Evolutionary conservation across 2,113 vertebrate species (phyloP).

Genomic region (Clarias batrachus): DNA sequence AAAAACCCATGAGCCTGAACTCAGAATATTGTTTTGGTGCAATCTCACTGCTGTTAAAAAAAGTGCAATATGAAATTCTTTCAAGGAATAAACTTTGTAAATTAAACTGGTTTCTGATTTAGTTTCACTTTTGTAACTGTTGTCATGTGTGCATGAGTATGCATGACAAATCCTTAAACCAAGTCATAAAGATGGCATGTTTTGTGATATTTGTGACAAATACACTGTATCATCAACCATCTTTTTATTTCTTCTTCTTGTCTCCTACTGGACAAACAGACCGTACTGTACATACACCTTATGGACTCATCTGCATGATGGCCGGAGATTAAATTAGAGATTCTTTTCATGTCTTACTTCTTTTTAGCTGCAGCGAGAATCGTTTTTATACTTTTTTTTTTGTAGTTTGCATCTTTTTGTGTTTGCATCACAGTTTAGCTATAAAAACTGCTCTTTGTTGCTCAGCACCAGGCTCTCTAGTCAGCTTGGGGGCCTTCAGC

Average conservation of each 20-base stretch:
- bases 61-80: background rate
- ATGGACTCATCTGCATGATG: background rate
- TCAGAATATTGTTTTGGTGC: background rate
- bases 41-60: slow-evolving; percentile 33
- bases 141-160: background rate
- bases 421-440: background rate
- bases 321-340: background rate
- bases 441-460: too few species aligned
- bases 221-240: background rate
- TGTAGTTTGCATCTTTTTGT: background rate
- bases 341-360: background rate
- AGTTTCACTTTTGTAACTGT: background rate
- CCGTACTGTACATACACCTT: background rate
- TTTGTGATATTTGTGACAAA: background rate
- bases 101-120: background rate
- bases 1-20: background rate
- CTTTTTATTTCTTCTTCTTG: background rate
- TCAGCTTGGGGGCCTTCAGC: too few species aligned
- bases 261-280: background rate
- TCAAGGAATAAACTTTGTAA: slow-evolving; percentile 7
- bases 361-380: background rate
- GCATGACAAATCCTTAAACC: background rate
- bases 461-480: too few species aligned
- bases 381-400: background rate
- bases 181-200: background rate